A percentile compares a stretch with the other conserved stretches of the same genome.
phyloP scores from a whole-genome alignment of 92 coral and sea anemone species.

The Muricea muricata region DNA sequence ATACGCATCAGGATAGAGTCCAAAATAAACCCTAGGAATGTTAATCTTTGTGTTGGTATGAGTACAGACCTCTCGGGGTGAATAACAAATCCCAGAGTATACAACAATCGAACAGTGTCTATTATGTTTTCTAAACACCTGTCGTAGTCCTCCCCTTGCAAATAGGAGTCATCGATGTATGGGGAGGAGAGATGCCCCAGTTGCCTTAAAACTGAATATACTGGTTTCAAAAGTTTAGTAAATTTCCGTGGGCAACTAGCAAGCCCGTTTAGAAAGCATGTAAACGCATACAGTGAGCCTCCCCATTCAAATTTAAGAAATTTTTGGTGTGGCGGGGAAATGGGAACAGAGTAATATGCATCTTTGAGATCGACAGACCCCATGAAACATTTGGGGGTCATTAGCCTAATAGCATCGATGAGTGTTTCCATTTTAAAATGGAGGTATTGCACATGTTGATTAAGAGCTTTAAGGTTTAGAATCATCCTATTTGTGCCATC shows the following conservation, averaged over 20 bases:
- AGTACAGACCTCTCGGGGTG: slow-evolving; percentile 65
- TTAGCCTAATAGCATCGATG: slow-evolving; percentile 55
- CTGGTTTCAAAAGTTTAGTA: slow-evolving; percentile 70
- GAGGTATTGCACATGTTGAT: background rate
- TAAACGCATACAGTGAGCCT: slow-evolving; percentile 59
- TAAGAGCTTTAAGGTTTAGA: background rate
- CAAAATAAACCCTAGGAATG: slow-evolving; percentile 55
- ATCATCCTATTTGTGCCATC: slow-evolving; percentile 27
- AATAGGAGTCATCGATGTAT: slow-evolving; percentile 71
- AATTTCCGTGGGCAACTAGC: slow-evolving; percentile 73
- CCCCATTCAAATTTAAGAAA: slow-evolving; percentile 65
- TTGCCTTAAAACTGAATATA: slow-evolving; percentile 50
- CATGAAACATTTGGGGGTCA: slow-evolving; percentile 69
- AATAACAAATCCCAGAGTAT: slow-evolving; percentile 57
- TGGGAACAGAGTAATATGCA: slow-evolving; percentile 63
- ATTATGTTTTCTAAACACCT: slow-evolving; percentile 53
- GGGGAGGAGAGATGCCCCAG: slow-evolving; percentile 64
- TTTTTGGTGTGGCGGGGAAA: slow-evolving; percentile 52
- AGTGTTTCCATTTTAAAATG: slow-evolving; percentile 62
- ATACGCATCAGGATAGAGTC: slow-evolving; percentile 38
- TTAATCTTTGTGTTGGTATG: slow-evolving; percentile 54
- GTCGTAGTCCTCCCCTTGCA: slow-evolving; percentile 59
- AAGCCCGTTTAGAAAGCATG: slow-evolving; percentile 70
- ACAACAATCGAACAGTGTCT: slow-evolving; percentile 61
- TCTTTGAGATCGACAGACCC: slow-evolving; percentile 62